Percentiles rank a stretch among this genome's conserved stretches.
These are phyloP conservation scores for Rosalia funebris DNA, from an alignment of 2,888 invertebrate species.

Conservation along the genomic window DNA sequence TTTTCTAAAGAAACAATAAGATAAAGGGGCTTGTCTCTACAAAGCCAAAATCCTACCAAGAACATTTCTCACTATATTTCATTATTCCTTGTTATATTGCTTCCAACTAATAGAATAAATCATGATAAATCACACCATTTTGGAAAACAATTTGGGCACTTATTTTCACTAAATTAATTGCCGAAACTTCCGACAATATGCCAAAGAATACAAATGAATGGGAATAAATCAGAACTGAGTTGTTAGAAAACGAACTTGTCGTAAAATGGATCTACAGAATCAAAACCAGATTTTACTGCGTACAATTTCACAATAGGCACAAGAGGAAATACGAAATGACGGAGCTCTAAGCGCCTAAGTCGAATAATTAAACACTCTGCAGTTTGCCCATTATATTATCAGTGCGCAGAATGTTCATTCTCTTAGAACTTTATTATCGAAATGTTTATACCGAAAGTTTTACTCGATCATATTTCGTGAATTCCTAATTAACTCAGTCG, in stretches of 20 bases:
- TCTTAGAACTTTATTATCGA: constrained; percentile 29
- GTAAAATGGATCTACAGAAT: constrained; percentile 29
- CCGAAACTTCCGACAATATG: constrained; percentile 29
- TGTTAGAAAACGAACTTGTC: constrained; percentile 30
- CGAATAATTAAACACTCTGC: constrained; percentile 25
- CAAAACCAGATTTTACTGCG: constrained; percentile 27
- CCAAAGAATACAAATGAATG: constrained; percentile 33
- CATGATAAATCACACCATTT: constrained; percentile 21
- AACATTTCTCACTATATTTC: constrained; percentile 19
- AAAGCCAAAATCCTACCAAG: constrained; percentile 11
- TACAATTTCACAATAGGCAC: constrained; percentile 26
- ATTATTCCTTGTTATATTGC: constrained; percentile 23
- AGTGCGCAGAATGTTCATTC: constrained; percentile 35
- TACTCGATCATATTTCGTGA: constrained; percentile 3
- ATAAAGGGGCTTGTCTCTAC: constrained; percentile 9
- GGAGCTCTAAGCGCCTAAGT: constrained; percentile 21
- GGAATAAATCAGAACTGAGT: constrained; percentile 31
- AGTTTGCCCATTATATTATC: constrained; percentile 29
- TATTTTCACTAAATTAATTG: constrained; percentile 31
- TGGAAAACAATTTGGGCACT: constrained; percentile 24
- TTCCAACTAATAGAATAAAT: constrained; percentile 24
- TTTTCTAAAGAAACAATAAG: constrained; percentile 16
- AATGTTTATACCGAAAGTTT: constrained; percentile 19
- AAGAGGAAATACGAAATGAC: constrained; percentile 20
- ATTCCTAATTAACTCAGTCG: constrained; percentile 2